Base-by-base conservation (phyloP, 2,797 vertebrate genomes). In the Ciconia nigra region DNA sequence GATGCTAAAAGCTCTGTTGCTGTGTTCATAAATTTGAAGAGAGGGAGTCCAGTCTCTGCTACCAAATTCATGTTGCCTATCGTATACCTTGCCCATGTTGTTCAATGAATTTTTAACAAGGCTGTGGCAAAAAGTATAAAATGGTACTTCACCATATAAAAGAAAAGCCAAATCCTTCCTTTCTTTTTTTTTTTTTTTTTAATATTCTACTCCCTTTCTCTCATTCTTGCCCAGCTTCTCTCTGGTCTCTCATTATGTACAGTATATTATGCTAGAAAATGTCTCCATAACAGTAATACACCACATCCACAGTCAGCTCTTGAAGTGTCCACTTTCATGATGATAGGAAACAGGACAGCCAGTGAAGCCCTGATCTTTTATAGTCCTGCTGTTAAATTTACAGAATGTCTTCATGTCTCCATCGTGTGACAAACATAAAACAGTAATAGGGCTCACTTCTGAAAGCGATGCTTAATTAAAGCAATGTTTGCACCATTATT, bases 381-480 rank as follows among this genome's bases (percentile, higher is more conserved):
- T 83, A 76, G 92, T 91, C 59, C 85, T 87, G 87, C 70, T 85
- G 74, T 85, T 93, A 92, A 49, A 95, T 58, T 63, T 89, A 90
- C 57, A 82, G 59, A 67, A 70, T 91, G 62, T 88, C 86, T 92
- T 97, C 85, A 55, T 76, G 88, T 93, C 65, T 88, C 67, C 79
- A 72, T 44, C 9, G 29, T 95, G 95, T 94, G 77, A 79, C 91
- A 95, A 97, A 90, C 65, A 92, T 94, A 91, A 96, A 97, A 83
- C 59, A 92, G 91, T 90, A 91, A 93, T 72, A 70, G 77, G 52
- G 70, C 49, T 95, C 51, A 90, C 55, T 79, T 92, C 61, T 83
- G 62, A 97, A 96, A 96, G 92, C 49, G 29, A 78, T 54, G n/a
- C 55, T 79, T 97, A 97, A 95, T 94, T 97, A 91, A 96, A 97